A percentile compares a stretch with the other conserved stretches of the same genome.
phyloP scores from a whole-genome alignment of 2,888 invertebrate species.

The Drosophila dives region DNA sequence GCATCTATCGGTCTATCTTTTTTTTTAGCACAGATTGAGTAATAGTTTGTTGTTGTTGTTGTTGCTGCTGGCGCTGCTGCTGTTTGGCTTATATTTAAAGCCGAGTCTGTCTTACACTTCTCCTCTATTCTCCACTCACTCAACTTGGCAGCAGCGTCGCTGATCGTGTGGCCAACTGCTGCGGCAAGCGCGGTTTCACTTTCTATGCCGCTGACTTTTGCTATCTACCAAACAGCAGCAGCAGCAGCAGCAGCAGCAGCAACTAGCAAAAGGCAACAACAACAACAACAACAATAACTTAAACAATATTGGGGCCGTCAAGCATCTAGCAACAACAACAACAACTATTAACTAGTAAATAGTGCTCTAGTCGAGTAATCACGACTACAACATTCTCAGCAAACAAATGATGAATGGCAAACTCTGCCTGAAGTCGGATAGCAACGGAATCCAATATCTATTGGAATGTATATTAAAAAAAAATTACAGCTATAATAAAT shows the following conservation, averaged over 20 bases:
- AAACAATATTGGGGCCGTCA: slow-evolving; percentile 16
- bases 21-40: slow-evolving; percentile 80
- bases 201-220: slow-evolving; percentile 77
- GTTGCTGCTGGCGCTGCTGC: slow-evolving; percentile 49
- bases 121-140: slow-evolving; percentile 25
- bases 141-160: slow-evolving; percentile 27
- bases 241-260: slow-evolving; percentile 34
- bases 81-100: slow-evolving; percentile 74
- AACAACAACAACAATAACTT: slow-evolving; percentile 25
- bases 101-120: slow-evolving; percentile 50
- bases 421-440: neutral
- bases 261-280: slow-evolving; percentile 39
- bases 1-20: slow-evolving; percentile 71
- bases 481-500: too few species aligned
- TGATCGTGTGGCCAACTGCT: slow-evolving; percentile 72
- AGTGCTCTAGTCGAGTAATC: slow-evolving; percentile 15
- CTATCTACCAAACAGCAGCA: slow-evolving; percentile 64
- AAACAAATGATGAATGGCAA: neutral
- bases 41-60: slow-evolving; percentile 67
- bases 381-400: slow-evolving; percentile 11
- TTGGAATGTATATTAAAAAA: neutral
- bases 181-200: slow-evolving; percentile 71
- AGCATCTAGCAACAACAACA: slow-evolving; percentile 20
- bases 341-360: slow-evolving; percentile 25
- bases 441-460: neutral